Evolutionary conservation across 2,888 invertebrate species (phyloP).

Genomic region (Cyrtodaria siliqua): DNA sequence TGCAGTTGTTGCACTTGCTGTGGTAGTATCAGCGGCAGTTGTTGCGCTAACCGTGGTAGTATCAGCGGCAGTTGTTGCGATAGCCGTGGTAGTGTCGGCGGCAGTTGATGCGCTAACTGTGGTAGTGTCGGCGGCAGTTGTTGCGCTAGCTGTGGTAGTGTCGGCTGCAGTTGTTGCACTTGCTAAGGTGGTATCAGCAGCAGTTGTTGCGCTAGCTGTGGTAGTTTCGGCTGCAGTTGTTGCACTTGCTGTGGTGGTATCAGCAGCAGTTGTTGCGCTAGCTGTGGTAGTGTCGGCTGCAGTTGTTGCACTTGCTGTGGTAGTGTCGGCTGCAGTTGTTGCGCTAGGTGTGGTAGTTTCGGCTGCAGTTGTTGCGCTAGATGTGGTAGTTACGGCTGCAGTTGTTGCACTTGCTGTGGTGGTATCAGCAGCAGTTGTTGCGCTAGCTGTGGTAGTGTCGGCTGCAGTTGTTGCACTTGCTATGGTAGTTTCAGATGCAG

Average conservation of each 20-base stretch:
- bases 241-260: constrained; percentile 7
- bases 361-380: too few species aligned
- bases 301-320: background rate
- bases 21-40: background rate
- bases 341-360: too few species aligned
- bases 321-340: background rate
- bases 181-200: background rate
- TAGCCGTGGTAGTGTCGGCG: too few species aligned
- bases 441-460: background rate
- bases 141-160: background rate
- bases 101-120: too few species aligned
- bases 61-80: constrained; percentile 4
- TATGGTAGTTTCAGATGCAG: background rate
- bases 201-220: background rate
- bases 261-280: background rate
- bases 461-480: constrained; percentile 1
- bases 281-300: background rate
- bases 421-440: constrained; percentile 1
- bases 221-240: background rate
- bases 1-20: background rate
- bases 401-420: background rate
- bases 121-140: background rate
- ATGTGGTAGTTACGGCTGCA: background rate
- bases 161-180: background rate
- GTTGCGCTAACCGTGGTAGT: background rate